Base-by-base conservation (phyloP, 2,797 vertebrate species). In the Muscicapa striata region DNA sequence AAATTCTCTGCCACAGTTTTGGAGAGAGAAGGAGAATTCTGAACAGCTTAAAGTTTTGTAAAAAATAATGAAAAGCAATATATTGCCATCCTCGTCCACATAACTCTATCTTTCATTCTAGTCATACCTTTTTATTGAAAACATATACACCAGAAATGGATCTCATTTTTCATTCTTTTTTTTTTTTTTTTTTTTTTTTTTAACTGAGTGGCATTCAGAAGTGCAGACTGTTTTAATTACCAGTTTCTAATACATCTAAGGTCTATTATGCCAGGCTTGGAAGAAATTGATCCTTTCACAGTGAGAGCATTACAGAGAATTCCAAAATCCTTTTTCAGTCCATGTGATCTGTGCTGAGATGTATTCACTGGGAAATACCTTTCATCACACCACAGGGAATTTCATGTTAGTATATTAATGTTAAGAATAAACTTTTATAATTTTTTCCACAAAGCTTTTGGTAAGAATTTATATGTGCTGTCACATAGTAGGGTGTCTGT, bases 381-480 rank as follows among this genome's bases (percentile, higher is more conserved):
- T 85, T 75, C 82, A 89, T 59, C 17, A 58, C 10, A 58, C 32
- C 23, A 78, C 20, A 41, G 46, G 16, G 61, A 84, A 70, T 84
- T 91, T 81, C 69, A 66, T 59, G 36, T 36, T 55, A 51, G 41
- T 58, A 36, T 80, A 91, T 55, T 78, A 77, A 51, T 1, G 1
- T 75, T 82, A 90, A 61, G 45, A 77, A 87, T 62, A 54, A 13
- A 7, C 54, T 8, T 84, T n/a, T 57, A 13, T 58, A 48, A 66
- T 84, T 74, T 67, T 58, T 38, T 19, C 23, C 49, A 24, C 48
- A 66, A 70, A 43, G 22, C 7, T 75, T 86, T 83, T 72, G 41
- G 32, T 84, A 45, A 81, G 91, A 75, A 93, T 93, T 73, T 91
- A 78, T 93, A 78, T 76, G 52, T 5, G 2, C 46, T 93, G 58